These are phyloP conservation scores for Sebastes schlegelii DNA, from an alignment of 2,113 vertebrate genomes.

Conservation along the genomic window DNA sequence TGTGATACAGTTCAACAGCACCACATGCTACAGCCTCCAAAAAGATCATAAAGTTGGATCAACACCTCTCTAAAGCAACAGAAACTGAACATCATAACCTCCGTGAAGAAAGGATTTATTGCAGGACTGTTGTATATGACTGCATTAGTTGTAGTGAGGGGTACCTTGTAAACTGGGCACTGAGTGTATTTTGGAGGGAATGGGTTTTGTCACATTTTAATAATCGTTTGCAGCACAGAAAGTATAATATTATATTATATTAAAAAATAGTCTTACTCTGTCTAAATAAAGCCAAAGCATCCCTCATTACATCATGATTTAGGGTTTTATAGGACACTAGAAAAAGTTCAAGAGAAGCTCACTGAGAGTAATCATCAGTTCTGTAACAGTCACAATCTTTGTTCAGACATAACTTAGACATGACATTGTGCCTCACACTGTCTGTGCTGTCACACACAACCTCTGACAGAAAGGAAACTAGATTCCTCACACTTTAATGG, in stretches of 20 bases:
- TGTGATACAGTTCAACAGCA: neutral
- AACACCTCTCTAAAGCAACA: neutral
- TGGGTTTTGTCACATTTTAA: neutral
- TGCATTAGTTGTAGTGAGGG: neutral
- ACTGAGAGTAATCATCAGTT: conserved; percentile 1
- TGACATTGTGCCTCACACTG: neutral
- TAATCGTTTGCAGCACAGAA: neutral
- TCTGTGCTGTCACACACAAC: neutral
- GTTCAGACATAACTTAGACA: neutral
- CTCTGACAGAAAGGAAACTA: neutral
- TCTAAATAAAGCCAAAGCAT: neutral
- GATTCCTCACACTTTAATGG: neutral
- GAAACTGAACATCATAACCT: neutral
- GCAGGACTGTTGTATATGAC: too few species aligned
- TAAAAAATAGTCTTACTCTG: neutral
- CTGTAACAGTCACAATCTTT: neutral
- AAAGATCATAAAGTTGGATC: too few species aligned
- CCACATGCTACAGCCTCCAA: neutral
- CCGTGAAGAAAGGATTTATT: too few species aligned
- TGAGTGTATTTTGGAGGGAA: neutral
- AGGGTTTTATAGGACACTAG: neutral
- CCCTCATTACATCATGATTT: neutral
- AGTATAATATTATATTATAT: neutral
- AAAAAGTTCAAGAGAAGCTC: neutral
- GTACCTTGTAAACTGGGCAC: neutral